Percentiles rank a stretch among this genome's conserved stretches.
Conservation (phyloP, 2,888 invertebrate genomes). For the Meiosimyza platycephala region DNA sequence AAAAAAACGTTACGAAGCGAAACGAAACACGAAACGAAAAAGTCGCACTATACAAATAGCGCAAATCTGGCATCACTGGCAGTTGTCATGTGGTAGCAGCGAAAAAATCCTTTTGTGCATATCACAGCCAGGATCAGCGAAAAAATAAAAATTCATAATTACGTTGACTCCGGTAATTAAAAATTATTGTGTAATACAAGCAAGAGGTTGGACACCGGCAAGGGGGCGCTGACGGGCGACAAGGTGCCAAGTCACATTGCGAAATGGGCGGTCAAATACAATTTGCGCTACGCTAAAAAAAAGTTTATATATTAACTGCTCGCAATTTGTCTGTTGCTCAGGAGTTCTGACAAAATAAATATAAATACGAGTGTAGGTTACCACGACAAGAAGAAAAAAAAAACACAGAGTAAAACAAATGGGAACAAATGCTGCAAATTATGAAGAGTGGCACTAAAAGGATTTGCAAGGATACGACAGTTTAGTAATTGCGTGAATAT, state of each 20-base stretch:
- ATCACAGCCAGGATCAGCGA: constrained; percentile 56
- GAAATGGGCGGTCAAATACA: constrained; percentile 38
- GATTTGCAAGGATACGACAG: constrained; percentile 30
- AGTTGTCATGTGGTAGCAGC: constrained; percentile 49
- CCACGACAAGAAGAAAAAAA: neutral
- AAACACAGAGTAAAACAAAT: neutral
- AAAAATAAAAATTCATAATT: constrained; percentile 67
- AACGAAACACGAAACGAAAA: neutral
- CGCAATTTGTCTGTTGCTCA: constrained; percentile 36
- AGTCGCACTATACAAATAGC: constrained; percentile 33
- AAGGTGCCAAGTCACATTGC: neutral
- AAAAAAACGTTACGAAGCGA: constrained; percentile 15
- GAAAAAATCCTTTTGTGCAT: constrained; percentile 53
- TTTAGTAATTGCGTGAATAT: constrained; percentile 29
- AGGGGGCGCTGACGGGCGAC: neutral
- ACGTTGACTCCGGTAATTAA: constrained; percentile 68
- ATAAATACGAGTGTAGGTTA: neutral
- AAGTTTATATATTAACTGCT: constrained; percentile 35
- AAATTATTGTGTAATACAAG: constrained; percentile 66
- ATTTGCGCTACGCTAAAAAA: constrained; percentile 32
- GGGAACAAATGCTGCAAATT: constrained; percentile 28
- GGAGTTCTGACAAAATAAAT: neutral
- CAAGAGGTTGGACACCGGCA: constrained; percentile 30
- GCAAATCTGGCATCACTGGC: constrained; percentile 48
- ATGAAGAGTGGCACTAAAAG: constrained; percentile 33